Evolutionary conservation across 2,113 vertebrate species (phyloP).

Genomic region (Esox niger): DNA sequence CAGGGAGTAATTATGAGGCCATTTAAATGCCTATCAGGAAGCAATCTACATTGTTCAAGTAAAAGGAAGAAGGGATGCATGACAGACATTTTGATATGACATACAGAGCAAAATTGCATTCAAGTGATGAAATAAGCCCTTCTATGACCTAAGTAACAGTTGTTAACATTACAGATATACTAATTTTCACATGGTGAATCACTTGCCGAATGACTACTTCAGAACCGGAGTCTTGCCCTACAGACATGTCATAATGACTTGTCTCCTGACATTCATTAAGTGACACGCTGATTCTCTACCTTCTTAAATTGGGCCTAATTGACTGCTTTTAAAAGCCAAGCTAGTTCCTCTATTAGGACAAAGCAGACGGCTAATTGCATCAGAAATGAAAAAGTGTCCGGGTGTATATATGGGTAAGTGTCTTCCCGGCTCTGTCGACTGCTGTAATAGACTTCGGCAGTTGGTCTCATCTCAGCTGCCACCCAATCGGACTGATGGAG

Average conservation of each 20-base stretch:
- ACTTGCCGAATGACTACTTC: conserved; percentile 30
- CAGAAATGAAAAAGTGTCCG: conserved; percentile 27
- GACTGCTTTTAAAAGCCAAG: conserved; percentile 61
- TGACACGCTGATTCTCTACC: conserved; percentile 50
- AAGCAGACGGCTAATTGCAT: conserved; percentile 50
- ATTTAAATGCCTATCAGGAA: conserved; percentile 15
- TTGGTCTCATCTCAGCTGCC: conserved; percentile 51
- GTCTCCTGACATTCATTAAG: conserved; percentile 71
- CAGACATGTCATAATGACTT: conserved; percentile 62
- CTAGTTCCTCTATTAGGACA: conserved; percentile 58
- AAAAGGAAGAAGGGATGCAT: not conserved
- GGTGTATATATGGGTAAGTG: no score
- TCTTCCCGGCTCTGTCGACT: conserved; percentile 26
- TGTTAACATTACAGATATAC: conserved; percentile 13
- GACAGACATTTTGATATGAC: not conserved
- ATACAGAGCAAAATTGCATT: not conserved
- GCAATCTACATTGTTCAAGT: conserved; percentile 1
- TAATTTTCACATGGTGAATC: conserved; percentile 23
- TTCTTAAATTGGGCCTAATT: conserved; percentile 59
- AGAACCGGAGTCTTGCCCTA: conserved; percentile 39
- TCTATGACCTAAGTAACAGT: not conserved
- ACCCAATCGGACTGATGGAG: not conserved
- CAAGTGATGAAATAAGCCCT: not conserved
- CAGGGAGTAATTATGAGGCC: conserved; percentile 7
- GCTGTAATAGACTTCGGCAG: conserved; percentile 54